Evolutionary conservation across 2,888 invertebrate genomes (phyloP).

Genomic region (Drosophila anceps): DNA sequence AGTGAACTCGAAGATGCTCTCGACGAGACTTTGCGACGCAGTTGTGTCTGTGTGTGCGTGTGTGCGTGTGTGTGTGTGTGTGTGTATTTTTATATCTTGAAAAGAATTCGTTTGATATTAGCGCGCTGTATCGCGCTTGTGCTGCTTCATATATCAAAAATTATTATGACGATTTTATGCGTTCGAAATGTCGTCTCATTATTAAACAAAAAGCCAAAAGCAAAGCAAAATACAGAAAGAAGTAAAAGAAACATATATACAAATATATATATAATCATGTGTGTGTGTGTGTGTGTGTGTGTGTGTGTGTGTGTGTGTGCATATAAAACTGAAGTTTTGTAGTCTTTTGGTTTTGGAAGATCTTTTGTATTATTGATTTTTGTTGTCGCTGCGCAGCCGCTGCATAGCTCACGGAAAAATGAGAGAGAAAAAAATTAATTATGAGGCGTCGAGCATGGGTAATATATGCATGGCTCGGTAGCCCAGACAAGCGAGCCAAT

Average conservation of each 20-base stretch:
- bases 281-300: background rate
- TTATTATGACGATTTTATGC: conserved; percentile 85
- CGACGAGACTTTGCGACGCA: conserved; percentile 48
- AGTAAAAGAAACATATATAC: conserved; percentile 26
- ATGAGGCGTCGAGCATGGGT: conserved; percentile 51
- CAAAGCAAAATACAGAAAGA: conserved; percentile 60
- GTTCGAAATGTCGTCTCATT: conserved; percentile 85
- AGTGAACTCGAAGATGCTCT: conserved; percentile 38
- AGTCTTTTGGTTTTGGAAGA: conserved; percentile 37
- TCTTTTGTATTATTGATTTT: conserved; percentile 76
- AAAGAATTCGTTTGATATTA: conserved; percentile 85
- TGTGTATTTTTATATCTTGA: conserved; percentile 70
- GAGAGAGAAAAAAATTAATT: conserved; percentile 57
- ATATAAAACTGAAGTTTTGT: conserved; percentile 48
- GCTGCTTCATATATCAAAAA: conserved; percentile 85
- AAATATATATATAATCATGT: conserved; percentile 4
- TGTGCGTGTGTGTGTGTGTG: conserved; percentile 33
- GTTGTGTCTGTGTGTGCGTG: conserved; percentile 37
- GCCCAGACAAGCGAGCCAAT: conserved; percentile 67
- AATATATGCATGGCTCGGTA: conserved; percentile 57
- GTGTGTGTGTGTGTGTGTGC: conserved; percentile 22
- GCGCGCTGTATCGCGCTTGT: conserved; percentile 83
- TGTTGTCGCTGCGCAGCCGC: conserved; percentile 26
- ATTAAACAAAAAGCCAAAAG: conserved; percentile 79
- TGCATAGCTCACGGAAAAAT: conserved; percentile 36